These are phyloP conservation scores for Dreissena rostriformis DNA, from an alignment of 1,140 invertebrate species.

Conservation along the genomic window DNA sequence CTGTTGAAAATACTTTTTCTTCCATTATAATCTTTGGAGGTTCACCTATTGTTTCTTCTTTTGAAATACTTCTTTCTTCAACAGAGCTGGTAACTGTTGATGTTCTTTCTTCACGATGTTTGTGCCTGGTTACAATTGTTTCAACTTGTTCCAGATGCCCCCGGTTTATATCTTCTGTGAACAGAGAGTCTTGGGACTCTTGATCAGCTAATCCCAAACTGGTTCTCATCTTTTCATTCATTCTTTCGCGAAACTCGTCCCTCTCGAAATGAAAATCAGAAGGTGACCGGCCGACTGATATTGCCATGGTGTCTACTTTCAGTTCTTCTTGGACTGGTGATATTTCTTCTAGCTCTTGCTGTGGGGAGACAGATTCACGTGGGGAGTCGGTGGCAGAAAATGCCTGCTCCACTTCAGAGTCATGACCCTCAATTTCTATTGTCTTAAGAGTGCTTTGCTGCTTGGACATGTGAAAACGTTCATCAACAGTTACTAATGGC, in stretches of 20 bases:
- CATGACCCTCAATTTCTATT: too few species aligned
- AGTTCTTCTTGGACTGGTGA: conserved; percentile 59
- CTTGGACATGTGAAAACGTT: too few species aligned
- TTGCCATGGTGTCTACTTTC: conserved; percentile 54
- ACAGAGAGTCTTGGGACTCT: conserved; percentile 22
- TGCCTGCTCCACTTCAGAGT: conserved; percentile 30
- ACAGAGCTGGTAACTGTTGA: conserved; percentile 39
- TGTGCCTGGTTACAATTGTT: conserved; percentile 49
- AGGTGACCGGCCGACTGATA: conserved; percentile 72
- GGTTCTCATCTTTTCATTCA: conserved; percentile 21
- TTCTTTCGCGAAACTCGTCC: conserved; percentile 41
- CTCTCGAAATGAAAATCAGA: conserved; percentile 62
- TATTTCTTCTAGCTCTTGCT: conserved; percentile 55
- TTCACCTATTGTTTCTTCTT: conserved; percentile 42
- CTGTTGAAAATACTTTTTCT: conserved; percentile 47
- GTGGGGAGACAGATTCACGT: conserved; percentile 65
- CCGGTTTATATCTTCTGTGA: conserved; percentile 35
- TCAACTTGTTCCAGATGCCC: conserved; percentile 37
- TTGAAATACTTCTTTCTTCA: conserved; percentile 49
- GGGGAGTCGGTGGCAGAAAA: conserved; percentile 71
- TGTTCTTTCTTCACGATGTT: conserved; percentile 39
- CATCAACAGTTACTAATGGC: too few species aligned
- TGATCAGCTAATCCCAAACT: not conserved
- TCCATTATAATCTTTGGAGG: conserved; percentile 38
- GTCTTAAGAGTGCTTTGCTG: too few species aligned